Conservation (phyloP, 2,888 invertebrate species). For the Teinopalpus imperialis region DNA sequence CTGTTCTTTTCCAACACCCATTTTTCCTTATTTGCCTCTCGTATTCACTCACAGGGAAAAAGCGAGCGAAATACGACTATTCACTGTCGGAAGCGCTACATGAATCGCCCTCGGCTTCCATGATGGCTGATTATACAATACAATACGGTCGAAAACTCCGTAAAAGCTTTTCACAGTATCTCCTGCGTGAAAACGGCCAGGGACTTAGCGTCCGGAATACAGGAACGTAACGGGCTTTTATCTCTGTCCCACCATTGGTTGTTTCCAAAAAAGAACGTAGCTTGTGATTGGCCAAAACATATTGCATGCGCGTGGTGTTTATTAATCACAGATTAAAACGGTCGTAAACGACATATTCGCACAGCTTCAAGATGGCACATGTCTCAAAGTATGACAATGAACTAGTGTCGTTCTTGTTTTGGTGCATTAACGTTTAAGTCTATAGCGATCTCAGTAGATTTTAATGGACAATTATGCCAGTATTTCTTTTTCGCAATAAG, state of each 20-base stretch:
- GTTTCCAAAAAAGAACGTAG: slow-evolving; percentile 71
- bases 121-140: slow-evolving; percentile 82
- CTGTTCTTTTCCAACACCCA: slow-evolving; percentile 43
- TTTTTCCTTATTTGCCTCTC: slow-evolving; percentile 40
- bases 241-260: slow-evolving; percentile 77
- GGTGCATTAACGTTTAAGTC: not conserved
- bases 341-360: slow-evolving; percentile 47
- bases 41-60: slow-evolving; percentile 46
- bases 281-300: slow-evolving; percentile 81
- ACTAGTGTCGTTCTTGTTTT: slow-evolving; percentile 2
- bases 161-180: slow-evolving; percentile 52
- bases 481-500: slow-evolving; percentile 30
- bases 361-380: slow-evolving; percentile 10
- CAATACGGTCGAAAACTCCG: slow-evolving; percentile 66
- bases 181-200: slow-evolving; percentile 47
- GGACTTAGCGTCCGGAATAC: slow-evolving; percentile 52
- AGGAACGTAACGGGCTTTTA: slow-evolving; percentile 65
- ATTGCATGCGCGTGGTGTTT: slow-evolving; percentile 77
- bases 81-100: slow-evolving; percentile 49
- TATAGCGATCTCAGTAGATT: slow-evolving; percentile 7
- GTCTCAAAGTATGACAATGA: not conserved
- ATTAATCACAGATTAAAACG: slow-evolving; percentile 57
- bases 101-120: slow-evolving; percentile 74
- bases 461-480: slow-evolving; percentile 29
- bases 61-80: slow-evolving; percentile 67